Conservation (phyloP, 1,140 invertebrate species). For the Bombyx mori region DNA sequence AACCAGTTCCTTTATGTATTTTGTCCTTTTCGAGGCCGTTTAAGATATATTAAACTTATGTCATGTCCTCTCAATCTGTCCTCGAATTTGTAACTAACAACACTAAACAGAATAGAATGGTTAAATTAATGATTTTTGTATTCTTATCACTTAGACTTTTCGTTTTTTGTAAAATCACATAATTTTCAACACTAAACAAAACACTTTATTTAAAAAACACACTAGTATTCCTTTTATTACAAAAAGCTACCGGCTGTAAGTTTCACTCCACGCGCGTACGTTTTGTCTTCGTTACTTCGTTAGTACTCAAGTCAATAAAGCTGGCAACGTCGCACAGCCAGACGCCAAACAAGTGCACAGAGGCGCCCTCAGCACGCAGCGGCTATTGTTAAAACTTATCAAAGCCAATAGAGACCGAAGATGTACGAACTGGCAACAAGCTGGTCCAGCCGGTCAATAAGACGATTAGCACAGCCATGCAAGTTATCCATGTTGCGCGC, state of each 20-base stretch:
- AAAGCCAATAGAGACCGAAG: conserved; percentile 54
- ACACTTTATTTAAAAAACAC: too few relatives aligned
- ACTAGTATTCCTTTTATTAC: conserved; percentile 19
- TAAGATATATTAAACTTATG: too few relatives aligned
- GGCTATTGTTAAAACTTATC: conserved; percentile 47
- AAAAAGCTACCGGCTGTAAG: conserved; percentile 64
- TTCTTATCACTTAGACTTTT: conserved; percentile 54
- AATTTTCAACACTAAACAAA: conserved; percentile 14
- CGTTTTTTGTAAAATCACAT: conserved; percentile 31
- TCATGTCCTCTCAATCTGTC: too few relatives aligned
- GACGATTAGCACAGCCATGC: conserved; percentile 61
- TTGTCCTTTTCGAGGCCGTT: conserved; percentile 3
- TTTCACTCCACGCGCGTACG: conserved; percentile 63
- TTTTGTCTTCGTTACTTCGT: conserved; percentile 66
- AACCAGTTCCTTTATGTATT: conserved; percentile 62
- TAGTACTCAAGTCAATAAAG: conserved; percentile 68
- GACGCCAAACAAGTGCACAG: conserved; percentile 68
- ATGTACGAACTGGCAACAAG: conserved; percentile 64
- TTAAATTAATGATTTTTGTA: not conserved
- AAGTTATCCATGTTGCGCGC: conserved; percentile 29
- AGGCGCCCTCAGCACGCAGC: conserved; percentile 68
- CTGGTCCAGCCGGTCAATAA: conserved; percentile 71
- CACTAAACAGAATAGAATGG: too few relatives aligned
- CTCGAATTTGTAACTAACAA: too few relatives aligned
- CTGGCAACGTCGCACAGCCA: conserved; percentile 69